Evolutionary conservation across 2,113 vertebrate genomes (phyloP).

Genomic region (Equus quagga): DNA sequence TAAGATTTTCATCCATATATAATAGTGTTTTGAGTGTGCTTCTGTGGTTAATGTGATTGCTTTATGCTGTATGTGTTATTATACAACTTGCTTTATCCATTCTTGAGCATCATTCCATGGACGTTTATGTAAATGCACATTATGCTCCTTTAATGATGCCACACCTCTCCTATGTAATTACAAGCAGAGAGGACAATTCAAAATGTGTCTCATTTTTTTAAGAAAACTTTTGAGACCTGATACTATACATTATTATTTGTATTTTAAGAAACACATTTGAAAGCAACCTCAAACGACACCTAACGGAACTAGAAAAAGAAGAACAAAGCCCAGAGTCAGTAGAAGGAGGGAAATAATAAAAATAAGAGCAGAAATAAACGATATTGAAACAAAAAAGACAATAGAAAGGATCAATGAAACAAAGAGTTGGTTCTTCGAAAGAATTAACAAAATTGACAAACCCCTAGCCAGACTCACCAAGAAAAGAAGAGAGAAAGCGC

Average conservation of each 20-base stretch:
- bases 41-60: background rate
- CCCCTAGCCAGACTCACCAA: no score
- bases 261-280: background rate
- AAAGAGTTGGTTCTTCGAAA: no score
- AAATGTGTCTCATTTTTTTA: background rate
- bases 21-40: background rate
- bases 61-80: background rate
- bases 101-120: background rate
- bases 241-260: background rate
- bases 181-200: background rate
- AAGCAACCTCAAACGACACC: no score
- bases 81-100: background rate
- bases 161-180: background rate
- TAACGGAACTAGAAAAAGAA: no score
- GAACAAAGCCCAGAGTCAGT: no score
- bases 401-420: no score
- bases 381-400: no score
- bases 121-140: background rate
- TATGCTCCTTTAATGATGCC: background rate
- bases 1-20: background rate
- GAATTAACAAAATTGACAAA: no score
- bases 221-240: background rate
- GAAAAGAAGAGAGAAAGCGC: no score
- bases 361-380: no score
- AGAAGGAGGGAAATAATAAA: no score